Conservation (phyloP, 2,888 invertebrate species). For the Marronus borbonicus region DNA sequence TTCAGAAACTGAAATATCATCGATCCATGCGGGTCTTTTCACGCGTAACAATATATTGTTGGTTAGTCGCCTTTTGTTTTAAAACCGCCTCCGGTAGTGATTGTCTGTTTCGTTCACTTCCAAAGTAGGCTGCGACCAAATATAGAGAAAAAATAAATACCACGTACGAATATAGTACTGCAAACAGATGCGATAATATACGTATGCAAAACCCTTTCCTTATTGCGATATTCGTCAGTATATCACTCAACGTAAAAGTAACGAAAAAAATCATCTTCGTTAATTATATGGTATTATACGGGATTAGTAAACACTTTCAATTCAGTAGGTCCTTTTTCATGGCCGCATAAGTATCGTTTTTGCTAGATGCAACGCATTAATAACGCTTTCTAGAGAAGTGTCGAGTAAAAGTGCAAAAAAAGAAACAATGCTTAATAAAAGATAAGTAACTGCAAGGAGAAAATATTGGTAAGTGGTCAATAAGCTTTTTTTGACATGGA, state of each 20-base stretch:
- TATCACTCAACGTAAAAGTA: background rate
- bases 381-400: slow-evolving; percentile 22
- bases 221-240: background rate
- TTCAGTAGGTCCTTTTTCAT: background rate
- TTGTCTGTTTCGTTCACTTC: slow-evolving; percentile 10
- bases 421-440: slow-evolving; percentile 4
- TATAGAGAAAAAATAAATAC: slow-evolving; percentile 3
- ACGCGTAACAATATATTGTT: background rate
- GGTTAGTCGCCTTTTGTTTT: background rate
- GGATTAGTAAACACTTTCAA: background rate
- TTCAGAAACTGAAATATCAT: too few relatives aligned
- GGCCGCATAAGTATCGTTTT: background rate
- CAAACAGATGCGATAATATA: background rate
- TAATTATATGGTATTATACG: background rate
- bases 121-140: slow-evolving; percentile 15
- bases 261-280: background rate
- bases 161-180: background rate
- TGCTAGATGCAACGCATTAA: background rate
- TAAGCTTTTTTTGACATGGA: too few relatives aligned
- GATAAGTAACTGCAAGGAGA: background rate
- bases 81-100: background rate
- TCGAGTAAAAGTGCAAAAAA: slow-evolving; percentile 10
- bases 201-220: background rate
- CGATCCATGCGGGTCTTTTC: background rate
- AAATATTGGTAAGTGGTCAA: background rate